These are phyloP conservation scores for Hyla sarda DNA, from an alignment of 2,113 vertebrate species.

Conservation along the genomic window DNA sequence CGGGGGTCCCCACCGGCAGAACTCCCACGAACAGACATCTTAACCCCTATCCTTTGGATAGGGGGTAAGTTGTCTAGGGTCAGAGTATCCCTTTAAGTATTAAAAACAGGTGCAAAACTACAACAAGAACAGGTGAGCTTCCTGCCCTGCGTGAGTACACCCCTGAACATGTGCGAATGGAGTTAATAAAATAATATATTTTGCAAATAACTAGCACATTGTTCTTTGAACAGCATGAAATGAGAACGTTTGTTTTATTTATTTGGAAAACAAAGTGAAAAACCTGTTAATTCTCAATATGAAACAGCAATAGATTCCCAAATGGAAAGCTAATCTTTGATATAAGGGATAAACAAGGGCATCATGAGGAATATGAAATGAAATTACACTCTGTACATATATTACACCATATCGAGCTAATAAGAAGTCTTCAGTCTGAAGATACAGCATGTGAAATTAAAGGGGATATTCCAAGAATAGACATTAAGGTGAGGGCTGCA, in stretches of 20 bases:
- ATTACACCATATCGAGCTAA: background rate
- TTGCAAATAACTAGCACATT: background rate
- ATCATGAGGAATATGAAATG: background rate
- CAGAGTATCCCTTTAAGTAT: too few relatives aligned
- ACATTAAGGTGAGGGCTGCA: background rate
- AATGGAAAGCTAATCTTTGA: background rate
- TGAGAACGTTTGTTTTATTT: background rate
- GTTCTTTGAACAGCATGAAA: conserved; percentile 13
- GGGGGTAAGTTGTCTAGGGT: too few relatives aligned
- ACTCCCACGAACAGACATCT: too few relatives aligned
- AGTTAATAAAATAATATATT: background rate
- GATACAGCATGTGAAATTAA: background rate
- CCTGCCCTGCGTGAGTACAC: too few relatives aligned
- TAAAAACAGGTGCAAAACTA: background rate
- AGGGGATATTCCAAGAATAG: background rate
- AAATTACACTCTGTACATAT: background rate
- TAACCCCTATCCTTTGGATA: too few relatives aligned
- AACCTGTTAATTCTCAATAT: background rate
- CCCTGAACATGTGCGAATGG: too few relatives aligned
- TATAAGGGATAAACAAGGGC: background rate
- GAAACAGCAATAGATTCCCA: background rate
- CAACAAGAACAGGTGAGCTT: background rate
- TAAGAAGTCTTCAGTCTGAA: background rate
- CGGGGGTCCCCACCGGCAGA: too few relatives aligned
- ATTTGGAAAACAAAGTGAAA: background rate